Conservation (phyloP, 2,888 invertebrate genomes). For the Protodeltote pygarga region DNA sequence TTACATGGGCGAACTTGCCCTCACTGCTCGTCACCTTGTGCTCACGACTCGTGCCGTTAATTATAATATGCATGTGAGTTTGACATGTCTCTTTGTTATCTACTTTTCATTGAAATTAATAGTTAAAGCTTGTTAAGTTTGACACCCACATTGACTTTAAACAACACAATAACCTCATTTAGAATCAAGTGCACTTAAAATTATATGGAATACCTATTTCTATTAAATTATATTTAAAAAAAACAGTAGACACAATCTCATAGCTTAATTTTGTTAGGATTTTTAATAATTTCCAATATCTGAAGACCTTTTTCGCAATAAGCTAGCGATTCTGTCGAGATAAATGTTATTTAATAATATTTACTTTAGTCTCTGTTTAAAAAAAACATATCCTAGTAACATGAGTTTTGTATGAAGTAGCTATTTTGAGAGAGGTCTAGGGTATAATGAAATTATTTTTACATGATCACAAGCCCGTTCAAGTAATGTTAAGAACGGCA, state of each 20-base stretch:
- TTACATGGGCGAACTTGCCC: too few relatives aligned
- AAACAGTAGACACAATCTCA: slow-evolving; percentile 44
- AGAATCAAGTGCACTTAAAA: slow-evolving; percentile 41
- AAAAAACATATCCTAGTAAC: slow-evolving; percentile 28
- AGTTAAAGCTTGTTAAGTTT: slow-evolving; percentile 2
- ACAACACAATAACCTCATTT: slow-evolving; percentile 29
- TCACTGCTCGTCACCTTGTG: too few relatives aligned
- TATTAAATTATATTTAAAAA: too few relatives aligned
- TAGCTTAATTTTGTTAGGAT: slow-evolving; percentile 47
- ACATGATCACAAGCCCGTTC: slow-evolving; percentile 23
- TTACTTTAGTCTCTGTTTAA: slow-evolving; percentile 31
- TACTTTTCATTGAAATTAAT: neutral
- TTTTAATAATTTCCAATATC: slow-evolving; percentile 35
- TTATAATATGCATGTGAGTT: too few relatives aligned
- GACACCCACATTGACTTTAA: neutral
- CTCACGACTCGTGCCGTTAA: too few relatives aligned
- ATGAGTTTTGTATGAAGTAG: slow-evolving; percentile 29
- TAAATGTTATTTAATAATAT: slow-evolving; percentile 30
- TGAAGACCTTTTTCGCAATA: slow-evolving; percentile 28
- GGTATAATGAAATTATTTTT: slow-evolving; percentile 34
- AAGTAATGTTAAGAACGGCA: slow-evolving; percentile 15
- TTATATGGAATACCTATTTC: slow-evolving; percentile 30
- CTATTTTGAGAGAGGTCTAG: slow-evolving; percentile 22
- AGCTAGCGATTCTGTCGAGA: slow-evolving; percentile 20
- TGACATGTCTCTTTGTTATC: neutral